Base-by-base conservation (phyloP, 2,797 vertebrate genomes). In the Hapalemur alaotrensis region DNA sequence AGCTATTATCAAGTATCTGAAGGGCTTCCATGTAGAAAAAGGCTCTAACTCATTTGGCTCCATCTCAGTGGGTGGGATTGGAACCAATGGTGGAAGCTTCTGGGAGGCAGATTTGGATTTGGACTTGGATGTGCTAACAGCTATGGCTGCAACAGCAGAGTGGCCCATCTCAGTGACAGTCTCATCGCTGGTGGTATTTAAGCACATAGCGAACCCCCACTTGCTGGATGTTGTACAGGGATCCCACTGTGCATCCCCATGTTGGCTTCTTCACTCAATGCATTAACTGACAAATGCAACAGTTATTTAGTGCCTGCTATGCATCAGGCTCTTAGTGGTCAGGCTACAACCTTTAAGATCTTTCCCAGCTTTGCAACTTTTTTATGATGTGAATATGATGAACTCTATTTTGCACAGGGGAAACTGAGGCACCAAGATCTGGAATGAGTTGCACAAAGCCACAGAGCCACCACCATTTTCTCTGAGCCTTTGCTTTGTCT, bases 181-280 rank as follows among this genome's bases (percentile, higher is more conserved):
- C 59, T 35, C 6, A 2, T 8, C 0, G 0, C 4, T 4, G 59
- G 48, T 8, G 75, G 52, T 10, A 2, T 30, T 43, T 67, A 22
- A 73, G 63, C 43, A 22, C 4, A 12, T 61, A 13, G 0, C 0
- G 30, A 70, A 15, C 5, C 9, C 10, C 15, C 5, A 4, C 48
- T 59, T 13, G 8, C 38, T 28, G 69, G 54, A 20, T 1, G 22
- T 2, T 0, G 8, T 5, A 1, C 3, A 25, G 38, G 52, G 23
- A 9, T 25, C 30, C 11, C 6, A 20, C 30, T n/a, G 1, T 7
- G 5, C 14, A 0, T 15, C 50, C 57, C 18, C 4, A 0, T 2
- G 12, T 7, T 38, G 46, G 8, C 61, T 75, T 89, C 89, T 80
- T 70, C 28, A 7, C 32, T 78, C 28, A 13, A 0, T 35, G 67